A percentile compares a stretch with the other conserved stretches of the same genome.
These are phyloP conservation scores for Drosophila sordidula DNA, from an alignment of 2,888 invertebrate species.

Conservation along the genomic window DNA sequence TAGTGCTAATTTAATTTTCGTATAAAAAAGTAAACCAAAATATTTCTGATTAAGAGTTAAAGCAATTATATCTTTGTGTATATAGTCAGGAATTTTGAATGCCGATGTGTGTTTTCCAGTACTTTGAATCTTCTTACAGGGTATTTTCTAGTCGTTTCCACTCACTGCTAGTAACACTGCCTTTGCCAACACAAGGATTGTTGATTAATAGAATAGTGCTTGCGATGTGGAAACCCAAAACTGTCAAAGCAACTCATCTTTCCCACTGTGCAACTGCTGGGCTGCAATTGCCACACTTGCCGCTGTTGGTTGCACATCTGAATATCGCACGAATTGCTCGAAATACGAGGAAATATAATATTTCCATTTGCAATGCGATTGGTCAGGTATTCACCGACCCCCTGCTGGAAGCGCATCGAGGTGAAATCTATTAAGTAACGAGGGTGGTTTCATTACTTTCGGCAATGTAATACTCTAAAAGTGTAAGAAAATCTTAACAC, in stretches of 20 bases:
- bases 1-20: no score
- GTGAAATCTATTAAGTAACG: no score
- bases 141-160: not conserved
- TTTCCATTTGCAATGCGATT: not conserved
- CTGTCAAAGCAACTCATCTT: not conserved
- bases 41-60: no score
- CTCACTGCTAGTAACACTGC: not conserved
- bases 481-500: no score
- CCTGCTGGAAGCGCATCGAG: not conserved
- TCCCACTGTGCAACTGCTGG: not conserved
- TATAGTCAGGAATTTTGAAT: no score
- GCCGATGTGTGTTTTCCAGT: no score
- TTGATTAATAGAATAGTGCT: constrained; percentile 2
- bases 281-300: not conserved
- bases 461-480: no score
- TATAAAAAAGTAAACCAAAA: no score
- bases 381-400: not conserved
- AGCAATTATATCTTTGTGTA: no score
- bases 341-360: not conserved
- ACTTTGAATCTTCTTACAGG: not conserved
- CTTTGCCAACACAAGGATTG: not conserved
- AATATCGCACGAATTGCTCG: not conserved
- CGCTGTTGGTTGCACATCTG: not conserved
- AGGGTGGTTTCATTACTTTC: no score
- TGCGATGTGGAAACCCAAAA: not conserved